phyloP scores from a whole-genome alignment of 2,797 vertebrate species.

The Notolepis coatsorum region DNA sequence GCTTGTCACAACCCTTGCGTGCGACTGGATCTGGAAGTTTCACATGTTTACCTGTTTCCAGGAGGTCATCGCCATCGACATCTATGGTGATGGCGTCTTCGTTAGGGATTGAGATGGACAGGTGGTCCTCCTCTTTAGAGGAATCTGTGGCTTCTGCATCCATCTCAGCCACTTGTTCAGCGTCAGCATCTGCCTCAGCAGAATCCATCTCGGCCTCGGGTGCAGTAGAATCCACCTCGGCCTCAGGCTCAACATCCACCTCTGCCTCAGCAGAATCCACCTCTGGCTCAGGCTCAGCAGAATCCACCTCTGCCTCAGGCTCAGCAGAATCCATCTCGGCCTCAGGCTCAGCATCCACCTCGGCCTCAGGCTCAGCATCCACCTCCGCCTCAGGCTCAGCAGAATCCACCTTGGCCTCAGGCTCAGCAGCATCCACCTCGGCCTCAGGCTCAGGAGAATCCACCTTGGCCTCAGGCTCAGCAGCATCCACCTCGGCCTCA shows the following conservation, averaged over 20 bases:
- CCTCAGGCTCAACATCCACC: constrained; percentile 65
- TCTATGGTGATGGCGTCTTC: constrained; percentile 99
- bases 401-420: constrained; percentile 79
- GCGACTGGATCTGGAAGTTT: constrained; percentile 99
- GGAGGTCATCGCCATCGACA: constrained; percentile 99
- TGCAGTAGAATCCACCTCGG: constrained; percentile 33
- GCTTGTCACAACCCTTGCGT: constrained; percentile 93
- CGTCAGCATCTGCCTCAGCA: constrained; percentile 44
- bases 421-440: constrained; percentile 88
- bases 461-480: constrained; percentile 53
- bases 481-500: too few relatives aligned
- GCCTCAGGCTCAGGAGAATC: constrained; percentile 82
- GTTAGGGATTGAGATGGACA: constrained; percentile 99
- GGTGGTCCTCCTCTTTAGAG: constrained; percentile 98
- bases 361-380: constrained; percentile 20
- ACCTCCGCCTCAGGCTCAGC: constrained; percentile 2
- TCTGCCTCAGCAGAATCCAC: constrained; percentile 45
- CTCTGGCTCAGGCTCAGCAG: constrained; percentile 11
- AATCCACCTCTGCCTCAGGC: constrained; percentile 49
- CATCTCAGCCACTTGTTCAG: constrained; percentile 87
- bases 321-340: constrained; percentile 46
- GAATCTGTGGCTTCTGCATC: constrained; percentile 89
- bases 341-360: constrained; percentile 26
- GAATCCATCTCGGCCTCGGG: constrained; percentile 46
- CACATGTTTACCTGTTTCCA: constrained; percentile 99